Base-by-base conservation (phyloP, 2,113 vertebrate genomes). In the Raja brachyura region DNA sequence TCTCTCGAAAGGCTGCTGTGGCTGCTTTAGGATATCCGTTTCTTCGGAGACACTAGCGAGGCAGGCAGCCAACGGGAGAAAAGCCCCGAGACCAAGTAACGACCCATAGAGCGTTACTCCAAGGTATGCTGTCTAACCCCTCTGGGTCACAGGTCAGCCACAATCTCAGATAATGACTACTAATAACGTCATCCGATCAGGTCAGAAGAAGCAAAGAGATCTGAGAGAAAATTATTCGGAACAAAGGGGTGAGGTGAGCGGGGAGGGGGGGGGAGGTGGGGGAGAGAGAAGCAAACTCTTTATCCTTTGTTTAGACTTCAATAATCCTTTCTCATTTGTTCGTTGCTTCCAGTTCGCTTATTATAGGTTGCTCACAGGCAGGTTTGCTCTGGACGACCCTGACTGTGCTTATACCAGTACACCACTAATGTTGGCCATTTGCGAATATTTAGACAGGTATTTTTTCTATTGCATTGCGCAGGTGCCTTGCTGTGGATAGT, bases 21-120 rank as follows among this genome's bases (percentile, higher is more conserved):
- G 88, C 66, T 14, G 90, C 22, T 73, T 48, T 28, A 68, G n/a
- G 90, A 33, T 73, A 92, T 94, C 94, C 94, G 93, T 70, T 93
- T 93, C 94, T 93, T 61, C 70, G 59, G 93, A 85, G 73, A 79
- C 93, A 93, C 94, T 39, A 90, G 48, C 61, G 85, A 25, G 92
- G 85, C 76, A 73, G 28, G 66, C 73, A 5, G 63, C 93, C 54
- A 1, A 0, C 0, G 3, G 66, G 74, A 88, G 93, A 93, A 31
- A 14, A 78, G 81, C 75, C 79, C 93, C 66, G 33, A 54, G 74
- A 93, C 78, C 68, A 93, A 0, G 70, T 86, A 88, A 0, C 68
- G 93, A 94, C 54, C 68, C 9, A 63, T 2, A 4, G 94, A 83
- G 90, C 28, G 85, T 77, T 93, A 93, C 93, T 76, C 48, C 68